Evolutionary conservation across 2,113 vertebrate genomes (phyloP).

Genomic region (Microcebus ravelobensis): DNA sequence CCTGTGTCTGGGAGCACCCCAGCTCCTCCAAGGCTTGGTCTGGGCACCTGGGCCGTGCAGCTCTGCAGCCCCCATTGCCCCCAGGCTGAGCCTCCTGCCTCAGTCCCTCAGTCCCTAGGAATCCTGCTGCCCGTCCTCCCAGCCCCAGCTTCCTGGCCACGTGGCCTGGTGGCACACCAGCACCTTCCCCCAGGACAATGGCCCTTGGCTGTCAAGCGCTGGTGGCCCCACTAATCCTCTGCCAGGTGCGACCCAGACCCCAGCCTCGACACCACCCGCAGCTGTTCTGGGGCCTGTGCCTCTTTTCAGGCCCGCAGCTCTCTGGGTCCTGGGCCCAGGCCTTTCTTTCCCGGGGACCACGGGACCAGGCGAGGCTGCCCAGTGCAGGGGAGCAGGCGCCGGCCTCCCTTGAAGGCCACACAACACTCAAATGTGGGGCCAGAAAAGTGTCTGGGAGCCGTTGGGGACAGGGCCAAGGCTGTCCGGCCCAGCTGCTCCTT

Average conservation of each 20-base stretch:
- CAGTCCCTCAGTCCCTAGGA: neutral
- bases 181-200: fast-evolving
- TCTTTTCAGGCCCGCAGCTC: neutral
- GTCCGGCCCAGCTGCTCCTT: neutral
- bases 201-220: neutral
- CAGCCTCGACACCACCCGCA: fast-evolving
- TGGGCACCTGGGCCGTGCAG: neutral
- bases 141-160: neutral
- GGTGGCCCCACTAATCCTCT: neutral
- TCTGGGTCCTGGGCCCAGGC: neutral
- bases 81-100: neutral
- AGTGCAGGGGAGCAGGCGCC: neutral
- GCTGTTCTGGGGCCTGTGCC: neutral
- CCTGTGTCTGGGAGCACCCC: neutral
- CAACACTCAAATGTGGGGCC: neutral
- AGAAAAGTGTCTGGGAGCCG: neutral
- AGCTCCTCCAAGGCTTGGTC: neutral
- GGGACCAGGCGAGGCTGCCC: neutral
- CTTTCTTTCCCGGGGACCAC: neutral
- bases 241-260: neutral
- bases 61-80: neutral
- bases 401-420: constrained; percentile 24
- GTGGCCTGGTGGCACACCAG: fast-evolving
- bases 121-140: neutral
- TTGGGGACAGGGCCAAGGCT: neutral